phyloP scores from a whole-genome alignment of 37 sponge, comb jelly and placozoan species.

The Chondrilla cf. caribensis region DNA sequence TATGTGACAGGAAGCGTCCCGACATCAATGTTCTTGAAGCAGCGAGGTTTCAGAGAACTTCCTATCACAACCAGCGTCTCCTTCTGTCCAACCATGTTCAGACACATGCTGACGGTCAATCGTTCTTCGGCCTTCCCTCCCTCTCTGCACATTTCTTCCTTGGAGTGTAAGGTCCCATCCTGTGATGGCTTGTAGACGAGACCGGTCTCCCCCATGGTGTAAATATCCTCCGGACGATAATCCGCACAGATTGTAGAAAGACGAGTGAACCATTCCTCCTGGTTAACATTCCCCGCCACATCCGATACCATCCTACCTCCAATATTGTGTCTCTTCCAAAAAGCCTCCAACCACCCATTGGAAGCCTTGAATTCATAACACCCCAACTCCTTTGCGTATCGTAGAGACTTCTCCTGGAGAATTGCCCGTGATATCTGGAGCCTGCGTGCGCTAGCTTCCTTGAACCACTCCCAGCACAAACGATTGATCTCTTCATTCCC shows the following conservation, averaged over 20 bases:
- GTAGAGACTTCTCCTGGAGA: slow-evolving; percentile 5
- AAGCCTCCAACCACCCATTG: slow-evolving; percentile 28
- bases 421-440: background rate
- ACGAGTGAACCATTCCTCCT: background rate
- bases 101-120: background rate
- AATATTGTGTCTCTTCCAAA: slow-evolving; percentile 1
- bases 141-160: slow-evolving; percentile 3
- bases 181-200: background rate
- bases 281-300: background rate
- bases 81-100: background rate
- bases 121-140: background rate
- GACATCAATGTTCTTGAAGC: slow-evolving; percentile 4
- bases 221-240: background rate
- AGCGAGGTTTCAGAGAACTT: background rate
- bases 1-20: background rate
- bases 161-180: background rate
- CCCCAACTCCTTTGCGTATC: slow-evolving; percentile 5
- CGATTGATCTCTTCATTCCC: slow-evolving; percentile 22
- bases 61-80: slow-evolving; percentile 9
- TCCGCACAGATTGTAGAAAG: background rate
- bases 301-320: background rate
- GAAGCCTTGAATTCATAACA: background rate
- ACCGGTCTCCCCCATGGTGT: background rate
- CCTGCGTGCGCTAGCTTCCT: background rate
- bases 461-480: slow-evolving; percentile 26